Conservation (phyloP, 2,113 vertebrate species). For the Columbina picui region DNA sequence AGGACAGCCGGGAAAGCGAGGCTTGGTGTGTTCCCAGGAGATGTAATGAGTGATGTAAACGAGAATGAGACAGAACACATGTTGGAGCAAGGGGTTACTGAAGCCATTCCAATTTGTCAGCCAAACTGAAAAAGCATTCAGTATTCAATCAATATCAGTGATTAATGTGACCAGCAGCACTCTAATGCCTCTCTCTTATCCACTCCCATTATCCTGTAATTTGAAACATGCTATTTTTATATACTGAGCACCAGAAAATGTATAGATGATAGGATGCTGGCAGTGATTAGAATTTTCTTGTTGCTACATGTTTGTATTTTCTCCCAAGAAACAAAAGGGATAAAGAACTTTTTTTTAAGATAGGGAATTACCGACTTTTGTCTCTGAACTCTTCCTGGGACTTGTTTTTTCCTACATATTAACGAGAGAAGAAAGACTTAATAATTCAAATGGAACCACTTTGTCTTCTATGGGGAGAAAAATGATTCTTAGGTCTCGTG, state of each 20-base stretch:
- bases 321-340: not conserved
- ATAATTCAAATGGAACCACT: not conserved
- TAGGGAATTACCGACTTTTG: not conserved
- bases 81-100: not conserved
- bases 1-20: not conserved
- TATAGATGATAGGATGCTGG: not conserved
- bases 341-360: not conserved
- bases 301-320: not conserved
- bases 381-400: not conserved
- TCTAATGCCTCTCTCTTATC: not conserved
- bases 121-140: not conserved
- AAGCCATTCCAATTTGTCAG: conserved; percentile 37
- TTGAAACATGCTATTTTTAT: not conserved
- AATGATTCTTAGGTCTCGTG: not conserved
- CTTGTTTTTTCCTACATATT: not conserved
- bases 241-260: not conserved
- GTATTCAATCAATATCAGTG: not conserved
- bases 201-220: not conserved
- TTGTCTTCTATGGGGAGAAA: not conserved
- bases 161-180: not conserved
- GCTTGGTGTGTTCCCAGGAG: not conserved
- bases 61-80: not conserved
- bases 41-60: conserved; percentile 10
- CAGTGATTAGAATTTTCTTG: not conserved
- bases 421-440: not conserved